A percentile compares a stretch with the other conserved stretches of the same genome.
These are phyloP conservation scores for Trachelus troglodyta DNA, from an alignment of 2,888 invertebrate genomes.

Conservation along the genomic window DNA sequence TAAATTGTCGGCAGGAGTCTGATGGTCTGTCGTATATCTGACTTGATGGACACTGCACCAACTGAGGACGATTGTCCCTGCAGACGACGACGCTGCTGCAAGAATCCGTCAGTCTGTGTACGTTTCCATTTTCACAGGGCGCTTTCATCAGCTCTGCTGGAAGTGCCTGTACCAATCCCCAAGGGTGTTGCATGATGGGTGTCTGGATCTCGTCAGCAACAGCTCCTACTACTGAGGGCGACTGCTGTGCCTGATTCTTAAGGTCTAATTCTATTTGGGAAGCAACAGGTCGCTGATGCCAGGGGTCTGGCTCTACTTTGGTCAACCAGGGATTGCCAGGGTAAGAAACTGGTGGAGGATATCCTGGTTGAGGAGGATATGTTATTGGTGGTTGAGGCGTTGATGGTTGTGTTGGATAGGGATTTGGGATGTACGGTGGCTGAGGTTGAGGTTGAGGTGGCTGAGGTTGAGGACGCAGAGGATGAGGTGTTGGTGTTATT, in stretches of 20 bases:
- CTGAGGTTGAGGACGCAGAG: conserved; percentile 21
- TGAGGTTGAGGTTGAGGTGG: conserved; percentile 30
- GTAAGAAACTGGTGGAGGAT: conserved; percentile 30
- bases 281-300: conserved; percentile 44
- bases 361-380: conserved; percentile 18
- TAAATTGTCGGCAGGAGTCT: conserved; percentile 49
- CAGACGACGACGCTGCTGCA: conserved; percentile 56
- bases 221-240: neutral
- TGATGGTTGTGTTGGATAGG: conserved; percentile 27
- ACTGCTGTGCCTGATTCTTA: conserved; percentile 11
- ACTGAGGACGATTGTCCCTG: conserved; percentile 45
- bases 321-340: conserved; percentile 39
- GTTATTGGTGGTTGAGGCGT: conserved; percentile 14
- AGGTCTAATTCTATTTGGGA: conserved; percentile 41
- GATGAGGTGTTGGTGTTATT: conserved; percentile 11
- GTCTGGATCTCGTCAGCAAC: neutral
- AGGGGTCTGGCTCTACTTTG: conserved; percentile 36
- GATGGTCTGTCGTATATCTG: conserved; percentile 52
- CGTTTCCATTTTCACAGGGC: conserved; percentile 50
- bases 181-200: conserved; percentile 33
- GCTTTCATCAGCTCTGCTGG: conserved; percentile 43
- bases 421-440: conserved; percentile 35
- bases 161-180: conserved; percentile 45
- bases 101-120: conserved; percentile 50
- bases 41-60: conserved; percentile 49